Evolutionary conservation across 2,888 invertebrate genomes (phyloP), one percentile per base, ranked within the genome.

Genomic region (Elgonia sp.): DNA sequence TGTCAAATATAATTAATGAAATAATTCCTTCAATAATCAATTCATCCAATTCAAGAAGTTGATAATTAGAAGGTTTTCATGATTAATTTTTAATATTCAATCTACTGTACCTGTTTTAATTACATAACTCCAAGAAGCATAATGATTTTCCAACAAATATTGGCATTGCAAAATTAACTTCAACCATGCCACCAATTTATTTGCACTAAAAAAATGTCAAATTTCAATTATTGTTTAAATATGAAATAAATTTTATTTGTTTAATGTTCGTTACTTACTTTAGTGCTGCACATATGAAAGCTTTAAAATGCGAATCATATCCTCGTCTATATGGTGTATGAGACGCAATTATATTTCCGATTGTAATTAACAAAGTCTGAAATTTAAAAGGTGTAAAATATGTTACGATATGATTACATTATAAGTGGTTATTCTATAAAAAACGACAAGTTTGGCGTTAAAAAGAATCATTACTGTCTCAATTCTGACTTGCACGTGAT

Each of bases 281-380:
- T 63, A 99, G 95, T 40, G 98, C 99, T 40, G 98, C 97, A 95
- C 99, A 99, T 73, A 99, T 96, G 94, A 99, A 99, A 0, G 99
- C 99, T 95, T 99, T 99, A 93, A 99, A 99, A 95, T 99, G 99
- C 20, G 99, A 98, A 95, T 99, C 99, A 89, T 97, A 97, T 93
- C 98, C 99, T 92, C 99, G 96, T 94, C 99, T 99, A 92, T 99
- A 98, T 0, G 97, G 98, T 10, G 97, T 96, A 95, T 99, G 99
- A 46, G 98, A 97, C 16, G 97, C 96, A 81, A 99, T 96, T 89
- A 99, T 98, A 93, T 97, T 98, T 62, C 99, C 99, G 89, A 99
- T 97, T 55, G 98, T 97, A 92, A 98, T 97, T 57, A 99, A 95
- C 92, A 99, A 96, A 92, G 97, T 97, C 95, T 98, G 95, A 73